Conservation (phyloP, 2,888 invertebrate species). For the Scaptomyza reducta region DNA sequence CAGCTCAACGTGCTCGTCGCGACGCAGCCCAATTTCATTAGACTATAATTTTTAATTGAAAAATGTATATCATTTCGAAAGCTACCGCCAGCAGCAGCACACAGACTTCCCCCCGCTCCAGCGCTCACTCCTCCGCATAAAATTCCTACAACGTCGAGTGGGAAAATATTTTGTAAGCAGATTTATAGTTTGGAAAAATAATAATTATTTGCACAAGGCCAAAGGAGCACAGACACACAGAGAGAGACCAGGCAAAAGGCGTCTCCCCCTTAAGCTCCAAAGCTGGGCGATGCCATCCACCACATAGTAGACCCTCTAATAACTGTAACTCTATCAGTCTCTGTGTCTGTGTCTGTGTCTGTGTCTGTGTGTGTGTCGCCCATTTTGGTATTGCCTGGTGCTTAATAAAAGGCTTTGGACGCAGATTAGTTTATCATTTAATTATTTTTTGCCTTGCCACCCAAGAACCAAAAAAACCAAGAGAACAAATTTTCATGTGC, state of each 20-base stretch:
- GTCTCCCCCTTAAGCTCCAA: not conserved
- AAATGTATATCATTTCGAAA: constrained; percentile 69
- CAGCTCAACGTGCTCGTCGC: constrained; percentile 39
- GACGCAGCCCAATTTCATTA: constrained; percentile 69
- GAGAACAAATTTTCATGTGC: constrained; percentile 15
- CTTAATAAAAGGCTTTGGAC: constrained; percentile 75
- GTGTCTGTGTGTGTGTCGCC: constrained; percentile 29
- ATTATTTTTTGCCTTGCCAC: constrained; percentile 76
- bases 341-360: constrained; percentile 36
- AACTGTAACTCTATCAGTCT: constrained; percentile 43
- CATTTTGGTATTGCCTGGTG: constrained; percentile 28
- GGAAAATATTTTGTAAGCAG: constrained; percentile 73
- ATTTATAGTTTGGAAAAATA: constrained; percentile 79
- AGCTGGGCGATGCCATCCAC: not conserved
- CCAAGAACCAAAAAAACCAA: constrained; percentile 13
- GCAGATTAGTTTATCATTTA: constrained; percentile 83
- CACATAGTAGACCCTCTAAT: constrained; percentile 16
- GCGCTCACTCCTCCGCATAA: not conserved
- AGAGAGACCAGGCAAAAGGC: constrained; percentile 9
- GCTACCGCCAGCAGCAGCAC: constrained; percentile 32
- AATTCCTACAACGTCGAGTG: constrained; percentile 18
- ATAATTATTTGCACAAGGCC: constrained; percentile 74
- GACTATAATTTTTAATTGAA: constrained; percentile 78
- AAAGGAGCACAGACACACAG: constrained; percentile 17
- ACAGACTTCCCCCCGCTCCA: constrained; percentile 16